Conservation (phyloP, 1,140 invertebrate species). For the Eriocheir sinensis region DNA sequence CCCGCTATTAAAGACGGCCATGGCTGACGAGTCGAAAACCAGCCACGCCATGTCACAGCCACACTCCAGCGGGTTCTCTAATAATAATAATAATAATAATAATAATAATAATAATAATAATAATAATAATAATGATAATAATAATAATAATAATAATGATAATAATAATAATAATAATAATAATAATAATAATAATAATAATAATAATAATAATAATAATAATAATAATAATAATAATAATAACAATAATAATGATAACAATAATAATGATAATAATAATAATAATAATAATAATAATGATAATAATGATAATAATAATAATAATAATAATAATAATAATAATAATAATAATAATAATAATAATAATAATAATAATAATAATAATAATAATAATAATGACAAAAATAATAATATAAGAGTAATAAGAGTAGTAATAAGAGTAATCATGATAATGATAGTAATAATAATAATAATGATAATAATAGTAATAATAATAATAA, state of each 20-base stretch:
- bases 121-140: too few species aligned
- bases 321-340: background rate
- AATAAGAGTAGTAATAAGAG: constrained; percentile 20
- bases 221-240: background rate
- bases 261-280: background rate
- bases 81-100: too few species aligned
- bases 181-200: background rate
- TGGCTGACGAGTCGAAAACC: background rate
- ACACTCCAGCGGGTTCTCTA: constrained; percentile 10
- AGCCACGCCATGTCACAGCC: constrained; percentile 6
- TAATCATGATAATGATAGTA: background rate
- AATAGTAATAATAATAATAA: background rate
- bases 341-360: background rate
- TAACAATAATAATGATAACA: background rate
- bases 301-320: background rate
- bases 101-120: too few species aligned
- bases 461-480: background rate
- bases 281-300: background rate
- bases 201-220: background rate
- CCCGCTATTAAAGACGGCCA: background rate
- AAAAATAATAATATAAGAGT: background rate
- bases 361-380: background rate
- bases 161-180: background rate
- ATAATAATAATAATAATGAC: background rate
- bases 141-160: background rate